phyloP scores from a whole-genome alignment of 1,140 invertebrate species.

The Telenomus remus region DNA sequence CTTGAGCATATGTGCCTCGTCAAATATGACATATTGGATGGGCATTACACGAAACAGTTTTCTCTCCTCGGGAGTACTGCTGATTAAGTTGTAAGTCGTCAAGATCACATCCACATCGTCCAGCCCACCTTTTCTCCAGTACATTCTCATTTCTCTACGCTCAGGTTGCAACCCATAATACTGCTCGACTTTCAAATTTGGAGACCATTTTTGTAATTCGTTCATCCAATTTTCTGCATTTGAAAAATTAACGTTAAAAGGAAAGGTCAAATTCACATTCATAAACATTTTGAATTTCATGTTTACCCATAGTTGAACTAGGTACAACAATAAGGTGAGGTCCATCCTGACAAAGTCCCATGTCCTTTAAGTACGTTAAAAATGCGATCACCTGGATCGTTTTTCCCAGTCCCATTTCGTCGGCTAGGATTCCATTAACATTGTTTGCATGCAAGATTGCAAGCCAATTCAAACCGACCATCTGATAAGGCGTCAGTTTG shows the following conservation, averaged over 20 bases:
- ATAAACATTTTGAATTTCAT: too few relatives aligned
- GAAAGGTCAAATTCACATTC: too few relatives aligned
- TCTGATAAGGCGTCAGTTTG: conserved; percentile 90
- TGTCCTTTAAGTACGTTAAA: conserved; percentile 90
- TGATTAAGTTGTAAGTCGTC: conserved; percentile 90
- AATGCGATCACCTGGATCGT: conserved; percentile 94
- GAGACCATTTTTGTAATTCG: conserved; percentile 91
- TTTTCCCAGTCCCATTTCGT: conserved; percentile 94
- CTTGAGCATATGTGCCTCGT: conserved; percentile 98
- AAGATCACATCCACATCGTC: conserved; percentile 88
- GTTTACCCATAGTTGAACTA: conserved; percentile 88
- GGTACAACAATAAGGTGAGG: conserved; percentile 95
- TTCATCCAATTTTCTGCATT: conserved; percentile 83
- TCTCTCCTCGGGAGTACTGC: conserved; percentile 89
- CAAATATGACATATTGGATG: conserved; percentile 95
- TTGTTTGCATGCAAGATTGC: conserved; percentile 91
- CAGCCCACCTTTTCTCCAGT: conserved; percentile 85
- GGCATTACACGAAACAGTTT: conserved; percentile 92
- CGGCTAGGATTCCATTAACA: conserved; percentile 95
- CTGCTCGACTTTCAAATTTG: conserved; percentile 84
- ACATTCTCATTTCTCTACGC: conserved; percentile 83
- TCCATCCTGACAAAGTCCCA: conserved; percentile 72
- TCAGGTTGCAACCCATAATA: conserved; percentile 94
- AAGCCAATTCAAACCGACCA: conserved; percentile 96
- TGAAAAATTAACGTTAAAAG: neutral